Conservation (phyloP, 2,113 vertebrate species). For the Melospiza melodia region DNA sequence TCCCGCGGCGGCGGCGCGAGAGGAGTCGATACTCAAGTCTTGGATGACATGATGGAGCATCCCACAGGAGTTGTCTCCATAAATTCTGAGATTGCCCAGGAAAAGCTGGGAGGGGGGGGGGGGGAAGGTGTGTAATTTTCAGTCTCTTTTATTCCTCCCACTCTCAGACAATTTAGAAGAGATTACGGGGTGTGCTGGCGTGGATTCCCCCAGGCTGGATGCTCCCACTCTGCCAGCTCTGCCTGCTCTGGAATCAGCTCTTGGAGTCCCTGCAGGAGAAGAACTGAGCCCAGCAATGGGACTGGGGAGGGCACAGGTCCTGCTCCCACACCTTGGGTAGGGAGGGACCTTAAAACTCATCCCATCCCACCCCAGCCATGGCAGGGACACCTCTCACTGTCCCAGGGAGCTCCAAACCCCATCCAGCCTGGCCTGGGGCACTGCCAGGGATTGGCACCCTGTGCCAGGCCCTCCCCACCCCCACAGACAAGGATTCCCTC, state of each 20-base stretch:
- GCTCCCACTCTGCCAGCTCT: not conserved
- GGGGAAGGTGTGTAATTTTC: not conserved
- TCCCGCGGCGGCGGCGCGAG: not conserved
- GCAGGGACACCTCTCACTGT: not conserved
- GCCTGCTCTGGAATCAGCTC: not conserved
- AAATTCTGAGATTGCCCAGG: conserved; percentile 33
- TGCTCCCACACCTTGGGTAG: not conserved
- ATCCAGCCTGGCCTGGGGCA: accelerated
- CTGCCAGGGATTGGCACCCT: not conserved
- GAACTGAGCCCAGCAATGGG: not conserved
- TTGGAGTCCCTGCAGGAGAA: not conserved
- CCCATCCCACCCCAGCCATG: not conserved
- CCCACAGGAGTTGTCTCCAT: conserved; percentile 15
- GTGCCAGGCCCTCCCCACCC: not conserved
- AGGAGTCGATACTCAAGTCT: not conserved
- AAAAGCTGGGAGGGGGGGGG: not conserved
- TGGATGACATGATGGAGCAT: conserved; percentile 36
- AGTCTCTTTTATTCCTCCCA: conserved; percentile 45
- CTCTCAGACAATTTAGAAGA: not conserved
- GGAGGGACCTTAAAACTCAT: no score
- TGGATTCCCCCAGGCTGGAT: not conserved
- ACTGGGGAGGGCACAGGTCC: not conserved
- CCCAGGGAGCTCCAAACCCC: not conserved
- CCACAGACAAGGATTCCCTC: not conserved
- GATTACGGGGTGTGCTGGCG: not conserved